These are phyloP conservation scores for Saccostrea echinata DNA, from an alignment of 1,140 invertebrate genomes.

Conservation along the genomic window DNA sequence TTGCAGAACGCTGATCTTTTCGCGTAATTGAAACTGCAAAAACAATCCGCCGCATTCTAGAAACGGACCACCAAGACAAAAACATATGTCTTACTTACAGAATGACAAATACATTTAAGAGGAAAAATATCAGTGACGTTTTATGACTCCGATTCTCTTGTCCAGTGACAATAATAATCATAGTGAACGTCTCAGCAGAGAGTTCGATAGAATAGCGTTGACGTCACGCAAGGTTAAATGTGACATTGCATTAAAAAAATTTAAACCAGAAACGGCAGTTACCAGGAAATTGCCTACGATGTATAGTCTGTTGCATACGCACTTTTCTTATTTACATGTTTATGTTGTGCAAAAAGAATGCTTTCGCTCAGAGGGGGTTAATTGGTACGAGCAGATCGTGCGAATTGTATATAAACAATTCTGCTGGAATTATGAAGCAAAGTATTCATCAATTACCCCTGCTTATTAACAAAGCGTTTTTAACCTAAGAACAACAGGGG, in stretches of 20 bases:
- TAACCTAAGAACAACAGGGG: not conserved
- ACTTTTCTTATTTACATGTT: constrained; percentile 23
- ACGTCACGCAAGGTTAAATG: constrained; percentile 17
- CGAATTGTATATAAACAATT: constrained; percentile 11
- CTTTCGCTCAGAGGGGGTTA: not conserved
- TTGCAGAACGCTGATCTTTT: not conserved
- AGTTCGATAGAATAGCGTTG: not conserved
- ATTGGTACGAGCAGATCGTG: constrained; percentile 27
- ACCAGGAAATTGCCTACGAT: constrained; percentile 4
- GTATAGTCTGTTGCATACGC: not conserved
- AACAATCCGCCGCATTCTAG: not conserved
- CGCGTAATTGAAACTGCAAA: constrained; percentile 4
- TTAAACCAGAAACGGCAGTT: not conserved
- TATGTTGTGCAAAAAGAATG: constrained; percentile 35
- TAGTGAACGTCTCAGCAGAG: not conserved
- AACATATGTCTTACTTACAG: constrained; percentile 4
- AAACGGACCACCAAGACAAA: constrained; percentile 5
- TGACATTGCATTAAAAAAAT: not conserved
- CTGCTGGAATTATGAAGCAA: not conserved
- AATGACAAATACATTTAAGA: constrained; percentile 22
- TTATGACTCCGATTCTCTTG: not conserved
- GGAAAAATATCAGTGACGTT: not conserved
- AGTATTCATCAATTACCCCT: not conserved
- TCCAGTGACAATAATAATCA: constrained; percentile 13
- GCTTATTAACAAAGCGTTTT: constrained; percentile 31